Percentiles rank a stretch among this genome's conserved stretches.
phyloP scores from a whole-genome alignment of 2,113 vertebrate genomes.

The Raja brachyura region DNA sequence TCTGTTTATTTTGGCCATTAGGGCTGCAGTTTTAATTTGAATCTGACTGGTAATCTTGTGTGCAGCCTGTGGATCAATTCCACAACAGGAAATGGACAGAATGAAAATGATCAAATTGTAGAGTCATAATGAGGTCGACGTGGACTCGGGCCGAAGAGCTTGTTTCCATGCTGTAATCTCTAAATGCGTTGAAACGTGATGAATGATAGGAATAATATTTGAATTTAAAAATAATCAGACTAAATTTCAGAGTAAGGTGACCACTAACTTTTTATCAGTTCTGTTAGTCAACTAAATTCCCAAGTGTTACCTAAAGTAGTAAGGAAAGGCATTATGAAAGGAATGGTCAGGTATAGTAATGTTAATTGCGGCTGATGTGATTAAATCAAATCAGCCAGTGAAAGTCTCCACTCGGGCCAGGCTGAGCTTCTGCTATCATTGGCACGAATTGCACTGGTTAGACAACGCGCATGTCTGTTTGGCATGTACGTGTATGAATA shows the following conservation, averaged over 20 bases:
- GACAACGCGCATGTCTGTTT: too few species aligned
- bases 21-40: not conserved
- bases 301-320: not conserved
- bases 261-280: not conserved
- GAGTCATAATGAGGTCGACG: too few species aligned
- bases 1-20: too few species aligned
- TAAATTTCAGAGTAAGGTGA: not conserved
- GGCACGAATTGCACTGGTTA: too few species aligned
- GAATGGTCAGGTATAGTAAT: not conserved
- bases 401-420: not conserved
- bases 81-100: not conserved
- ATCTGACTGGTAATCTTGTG: not conserved
- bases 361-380: not conserved
- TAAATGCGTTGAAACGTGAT: not conserved
- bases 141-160: too few species aligned
- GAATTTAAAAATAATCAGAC: not conserved
- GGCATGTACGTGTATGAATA: too few species aligned
- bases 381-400: not conserved
- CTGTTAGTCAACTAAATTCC: not conserved
- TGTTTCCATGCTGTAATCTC: too few species aligned
- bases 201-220: not conserved
- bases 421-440: not conserved
- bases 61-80: not conserved
- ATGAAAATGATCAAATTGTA: not conserved
- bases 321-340: not conserved